Percentiles rank a stretch among this genome's conserved stretches.
Evolutionary conservation across 2,113 vertebrate genomes (phyloP).

Genomic region (Menidia beryllina): DNA sequence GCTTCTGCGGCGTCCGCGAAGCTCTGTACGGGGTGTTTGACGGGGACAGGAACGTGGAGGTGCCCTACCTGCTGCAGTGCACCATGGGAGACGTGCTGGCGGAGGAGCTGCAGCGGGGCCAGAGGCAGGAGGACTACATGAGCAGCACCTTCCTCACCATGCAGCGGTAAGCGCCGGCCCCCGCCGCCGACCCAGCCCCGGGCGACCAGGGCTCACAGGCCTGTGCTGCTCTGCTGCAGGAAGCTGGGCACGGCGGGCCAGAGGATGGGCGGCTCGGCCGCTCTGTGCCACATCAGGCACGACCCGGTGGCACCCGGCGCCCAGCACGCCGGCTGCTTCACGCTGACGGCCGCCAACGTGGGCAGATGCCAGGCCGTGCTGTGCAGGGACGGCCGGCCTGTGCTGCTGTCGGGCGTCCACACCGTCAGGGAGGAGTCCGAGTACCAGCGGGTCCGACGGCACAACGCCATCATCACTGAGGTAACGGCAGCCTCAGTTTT

Average conservation of each 20-base stretch:
- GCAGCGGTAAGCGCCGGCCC: conserved; percentile 85
- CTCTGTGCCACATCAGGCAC: conserved; percentile 95
- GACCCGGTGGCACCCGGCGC: conserved; percentile 89
- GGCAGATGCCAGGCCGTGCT: conserved; percentile 94
- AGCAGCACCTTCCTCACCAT: conserved; percentile 96
- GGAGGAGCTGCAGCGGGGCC: conserved; percentile 92
- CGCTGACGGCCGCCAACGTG: conserved; percentile 92
- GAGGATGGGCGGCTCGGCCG: conserved; percentile 94
- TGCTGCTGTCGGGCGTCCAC: conserved; percentile 88
- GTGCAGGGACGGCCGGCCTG: conserved; percentile 91
- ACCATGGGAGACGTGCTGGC: conserved; percentile 98
- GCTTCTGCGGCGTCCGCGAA: conserved; percentile 92
- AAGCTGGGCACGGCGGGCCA: conserved; percentile 98
- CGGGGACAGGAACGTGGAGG: conserved; percentile 94
- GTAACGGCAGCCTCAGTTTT: no score
- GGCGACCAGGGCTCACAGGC: no score
- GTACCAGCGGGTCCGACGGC: conserved; percentile 74
- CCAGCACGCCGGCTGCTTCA: conserved; percentile 89
- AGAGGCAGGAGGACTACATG: conserved; percentile 94
- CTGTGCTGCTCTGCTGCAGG: conserved; percentile 65
- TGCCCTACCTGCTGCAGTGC: conserved; percentile 95
- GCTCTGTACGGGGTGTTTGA: conserved; percentile 97
- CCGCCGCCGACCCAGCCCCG: background rate
- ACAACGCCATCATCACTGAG: conserved; percentile 96
- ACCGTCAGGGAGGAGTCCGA: conserved; percentile 83